phyloP scores from a whole-genome alignment of 2,113 vertebrate genomes.

The Cromileptes altivelis region DNA sequence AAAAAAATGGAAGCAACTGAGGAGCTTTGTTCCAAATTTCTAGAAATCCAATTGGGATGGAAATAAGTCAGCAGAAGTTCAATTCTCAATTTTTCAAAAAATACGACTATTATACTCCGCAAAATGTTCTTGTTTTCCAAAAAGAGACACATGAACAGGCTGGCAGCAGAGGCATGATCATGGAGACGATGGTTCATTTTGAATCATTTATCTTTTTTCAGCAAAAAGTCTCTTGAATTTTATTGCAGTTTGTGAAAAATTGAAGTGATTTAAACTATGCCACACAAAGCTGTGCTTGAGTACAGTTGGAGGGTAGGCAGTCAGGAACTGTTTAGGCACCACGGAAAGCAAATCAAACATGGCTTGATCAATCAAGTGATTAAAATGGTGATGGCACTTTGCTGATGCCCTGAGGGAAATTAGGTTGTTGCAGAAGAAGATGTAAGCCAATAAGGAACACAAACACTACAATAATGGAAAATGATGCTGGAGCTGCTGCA shows the following conservation, averaged over 20 bases:
- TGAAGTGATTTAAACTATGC: constrained; percentile 20
- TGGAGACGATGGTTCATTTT: constrained; percentile 24
- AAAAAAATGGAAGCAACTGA: constrained; percentile 51
- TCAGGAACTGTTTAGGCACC: not conserved
- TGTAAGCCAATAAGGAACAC: constrained; percentile 17
- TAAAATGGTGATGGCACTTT: constrained; percentile 59
- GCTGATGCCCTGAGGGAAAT: constrained; percentile 51
- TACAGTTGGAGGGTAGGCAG: constrained; percentile 8
- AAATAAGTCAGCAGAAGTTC: constrained; percentile 33
- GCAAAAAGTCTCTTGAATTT: constrained; percentile 2
- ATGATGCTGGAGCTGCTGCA: constrained; percentile 7
- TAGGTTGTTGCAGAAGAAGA: constrained; percentile 39
- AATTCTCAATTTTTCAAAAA: constrained; percentile 12
- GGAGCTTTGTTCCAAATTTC: constrained; percentile 41
- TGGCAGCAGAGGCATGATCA: constrained; percentile 27
- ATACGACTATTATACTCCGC: not conserved
- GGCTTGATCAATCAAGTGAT: constrained; percentile 59
- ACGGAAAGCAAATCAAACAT: constrained; percentile 40
- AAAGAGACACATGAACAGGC: not conserved
- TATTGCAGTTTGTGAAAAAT: constrained; percentile 24
- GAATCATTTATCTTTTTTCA: constrained; percentile 25
- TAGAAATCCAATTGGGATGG: constrained; percentile 31
- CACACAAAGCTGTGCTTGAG: not conserved
- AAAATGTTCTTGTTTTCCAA: constrained; percentile 32
- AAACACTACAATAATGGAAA: constrained; percentile 21